A percentile compares a stretch with the other conserved stretches of the same genome.
These are phyloP conservation scores for Megaceryle torquata DNA, from an alignment of 2,113 vertebrate genomes.

Conservation along the genomic window DNA sequence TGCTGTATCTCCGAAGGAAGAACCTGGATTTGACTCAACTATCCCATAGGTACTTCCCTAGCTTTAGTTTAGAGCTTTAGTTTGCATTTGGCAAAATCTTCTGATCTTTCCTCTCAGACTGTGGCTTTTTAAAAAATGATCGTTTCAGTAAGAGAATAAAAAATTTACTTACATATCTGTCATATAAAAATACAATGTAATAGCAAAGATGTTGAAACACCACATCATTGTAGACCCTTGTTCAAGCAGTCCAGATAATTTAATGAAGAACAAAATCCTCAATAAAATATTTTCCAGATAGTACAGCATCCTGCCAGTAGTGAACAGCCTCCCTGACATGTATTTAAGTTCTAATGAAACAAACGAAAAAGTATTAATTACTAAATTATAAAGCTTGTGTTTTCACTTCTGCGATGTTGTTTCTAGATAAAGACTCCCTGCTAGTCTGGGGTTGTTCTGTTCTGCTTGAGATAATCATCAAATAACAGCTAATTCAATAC, in stretches of 20 bases:
- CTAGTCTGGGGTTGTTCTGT: background rate
- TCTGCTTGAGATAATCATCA: slow-evolving; percentile 17
- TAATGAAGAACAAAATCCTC: background rate
- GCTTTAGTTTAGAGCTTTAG: background rate
- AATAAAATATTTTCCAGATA: background rate
- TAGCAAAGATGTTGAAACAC: background rate
- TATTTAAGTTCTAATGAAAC: background rate
- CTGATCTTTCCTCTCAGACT: background rate
- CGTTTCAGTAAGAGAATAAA: background rate
- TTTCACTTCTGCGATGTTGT: slow-evolving; percentile 1
- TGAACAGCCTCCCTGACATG: background rate
- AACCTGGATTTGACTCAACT: background rate
- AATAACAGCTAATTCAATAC: background rate
- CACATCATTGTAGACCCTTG: background rate
- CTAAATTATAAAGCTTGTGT: background rate
- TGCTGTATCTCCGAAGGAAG: background rate
- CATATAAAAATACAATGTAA: background rate
- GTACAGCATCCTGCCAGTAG: background rate
- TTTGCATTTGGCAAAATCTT: background rate
- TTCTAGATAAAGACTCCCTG: background rate
- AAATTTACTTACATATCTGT: background rate
- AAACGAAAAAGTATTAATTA: background rate
- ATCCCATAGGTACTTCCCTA: background rate
- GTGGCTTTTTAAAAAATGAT: background rate
- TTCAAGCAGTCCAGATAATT: background rate